These are phyloP conservation scores for Asobara japonica DNA, from an alignment of 1,140 invertebrate species.

Conservation along the genomic window DNA sequence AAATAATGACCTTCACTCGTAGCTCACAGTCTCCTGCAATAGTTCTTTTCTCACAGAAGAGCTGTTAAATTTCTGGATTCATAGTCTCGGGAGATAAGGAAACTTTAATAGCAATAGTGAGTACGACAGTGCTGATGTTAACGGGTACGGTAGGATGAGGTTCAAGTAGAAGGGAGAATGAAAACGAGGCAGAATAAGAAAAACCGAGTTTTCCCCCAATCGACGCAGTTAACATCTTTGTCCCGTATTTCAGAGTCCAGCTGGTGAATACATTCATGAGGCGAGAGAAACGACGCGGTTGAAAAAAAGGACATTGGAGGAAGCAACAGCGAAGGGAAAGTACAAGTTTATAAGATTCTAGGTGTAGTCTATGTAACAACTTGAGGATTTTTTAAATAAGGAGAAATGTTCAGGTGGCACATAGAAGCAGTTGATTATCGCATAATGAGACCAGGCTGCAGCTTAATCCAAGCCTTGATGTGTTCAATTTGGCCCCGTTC, in stretches of 20 bases:
- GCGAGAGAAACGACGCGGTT: conserved; percentile 18
- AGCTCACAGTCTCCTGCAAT: background rate
- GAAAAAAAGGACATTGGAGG: background rate
- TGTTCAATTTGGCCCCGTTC: too few relatives aligned
- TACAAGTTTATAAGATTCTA: conserved; percentile 7
- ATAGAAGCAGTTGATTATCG: background rate
- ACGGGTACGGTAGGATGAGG: background rate
- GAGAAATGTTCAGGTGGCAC: background rate
- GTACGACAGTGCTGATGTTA: conserved; percentile 5
- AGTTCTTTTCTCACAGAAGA: background rate
- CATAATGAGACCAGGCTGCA: background rate
- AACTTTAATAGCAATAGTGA: conserved; percentile 15
- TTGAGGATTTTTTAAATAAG: background rate
- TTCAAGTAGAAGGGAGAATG: background rate
- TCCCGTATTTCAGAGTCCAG: conserved; percentile 48
- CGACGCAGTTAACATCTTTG: conserved; percentile 59
- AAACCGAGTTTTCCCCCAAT: conserved; percentile 57
- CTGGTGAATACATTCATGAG: conserved; percentile 62
- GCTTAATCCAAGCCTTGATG: too few relatives aligned
- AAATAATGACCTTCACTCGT: background rate
- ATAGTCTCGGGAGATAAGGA: conserved; percentile 13
- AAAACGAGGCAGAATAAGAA: conserved; percentile 41
- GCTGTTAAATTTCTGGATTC: conserved; percentile 16
- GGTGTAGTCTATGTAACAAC: background rate
- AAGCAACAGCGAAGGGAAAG: background rate